phyloP scores from a whole-genome alignment of 2,113 vertebrate species.

The Malaclemys terrapin region DNA sequence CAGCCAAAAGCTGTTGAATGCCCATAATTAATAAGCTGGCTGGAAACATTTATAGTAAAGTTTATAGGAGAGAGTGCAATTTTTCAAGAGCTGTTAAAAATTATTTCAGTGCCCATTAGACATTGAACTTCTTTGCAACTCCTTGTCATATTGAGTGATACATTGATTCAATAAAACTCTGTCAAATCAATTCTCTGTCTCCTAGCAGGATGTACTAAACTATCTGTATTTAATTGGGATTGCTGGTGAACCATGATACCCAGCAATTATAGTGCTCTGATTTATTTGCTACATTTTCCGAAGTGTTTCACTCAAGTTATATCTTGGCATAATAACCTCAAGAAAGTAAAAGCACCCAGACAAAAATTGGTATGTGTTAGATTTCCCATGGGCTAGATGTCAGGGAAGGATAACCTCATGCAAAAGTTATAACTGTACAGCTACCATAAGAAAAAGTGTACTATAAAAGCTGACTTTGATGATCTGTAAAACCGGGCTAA shows the following conservation, averaged over 20 bases:
- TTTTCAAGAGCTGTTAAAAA: conserved; percentile 47
- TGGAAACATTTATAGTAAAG: neutral
- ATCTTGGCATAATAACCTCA: neutral
- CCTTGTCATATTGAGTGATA: conserved; percentile 29
- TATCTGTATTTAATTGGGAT: conserved; percentile 57
- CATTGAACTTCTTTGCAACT: conserved; percentile 42
- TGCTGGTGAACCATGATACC: conserved; percentile 19
- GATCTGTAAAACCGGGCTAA: neutral
- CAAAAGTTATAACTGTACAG: neutral
- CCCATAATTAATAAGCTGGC: neutral
- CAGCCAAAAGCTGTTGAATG: neutral
- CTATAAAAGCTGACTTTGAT: neutral
- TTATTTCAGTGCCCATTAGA: conserved; percentile 28
- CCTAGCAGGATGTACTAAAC: neutral
- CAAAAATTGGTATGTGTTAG: neutral
- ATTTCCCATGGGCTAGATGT: neutral
- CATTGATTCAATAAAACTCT: conserved; percentile 52
- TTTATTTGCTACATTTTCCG: neutral
- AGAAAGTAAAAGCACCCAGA: conserved; percentile 1
- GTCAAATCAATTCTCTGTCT: conserved; percentile 56
- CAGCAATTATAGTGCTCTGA: neutral
- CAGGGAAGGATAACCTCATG: neutral
- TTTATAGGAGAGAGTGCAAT: conserved; percentile 7
- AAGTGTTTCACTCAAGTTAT: neutral
- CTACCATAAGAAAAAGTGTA: neutral